Conservation (phyloP, 2,888 invertebrate genomes). For the Plagodis dolabraria region DNA sequence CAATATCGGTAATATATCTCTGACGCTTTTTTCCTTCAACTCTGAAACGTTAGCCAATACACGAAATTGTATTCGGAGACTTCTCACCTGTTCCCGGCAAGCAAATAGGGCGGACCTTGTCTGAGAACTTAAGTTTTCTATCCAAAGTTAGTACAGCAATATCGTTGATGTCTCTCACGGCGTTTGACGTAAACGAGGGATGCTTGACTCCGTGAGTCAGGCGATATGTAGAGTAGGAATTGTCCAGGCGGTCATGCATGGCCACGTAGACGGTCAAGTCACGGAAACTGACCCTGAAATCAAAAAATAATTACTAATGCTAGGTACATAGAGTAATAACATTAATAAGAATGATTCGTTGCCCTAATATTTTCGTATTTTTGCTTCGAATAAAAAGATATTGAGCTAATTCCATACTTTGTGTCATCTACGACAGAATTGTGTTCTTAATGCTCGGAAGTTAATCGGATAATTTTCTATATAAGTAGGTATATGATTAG, state of each 20-base stretch:
- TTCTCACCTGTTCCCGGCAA: slow-evolving; percentile 63
- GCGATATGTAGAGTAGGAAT: slow-evolving; percentile 51
- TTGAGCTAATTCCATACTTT: too few relatives aligned
- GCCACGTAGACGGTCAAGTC: slow-evolving; percentile 76
- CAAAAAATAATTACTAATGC: too few relatives aligned
- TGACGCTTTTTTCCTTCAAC: too few relatives aligned
- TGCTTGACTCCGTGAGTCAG: slow-evolving; percentile 72
- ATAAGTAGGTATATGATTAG: neutral
- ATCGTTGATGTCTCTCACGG: slow-evolving; percentile 84
- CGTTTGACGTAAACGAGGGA: slow-evolving; percentile 79
- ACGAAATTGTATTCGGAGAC: neutral
- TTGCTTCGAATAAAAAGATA: too few relatives aligned
- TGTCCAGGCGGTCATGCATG: slow-evolving; percentile 78
- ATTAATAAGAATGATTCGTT: too few relatives aligned
- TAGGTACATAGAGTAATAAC: too few relatives aligned
- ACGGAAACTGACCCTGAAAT: slow-evolving; percentile 64
- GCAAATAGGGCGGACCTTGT: slow-evolving; percentile 80
- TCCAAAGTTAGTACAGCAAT: slow-evolving; percentile 82
- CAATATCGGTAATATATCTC: too few relatives aligned
- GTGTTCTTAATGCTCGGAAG: too few relatives aligned
- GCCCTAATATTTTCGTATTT: too few relatives aligned
- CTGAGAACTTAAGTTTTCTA: slow-evolving; percentile 67
- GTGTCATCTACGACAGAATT: too few relatives aligned
- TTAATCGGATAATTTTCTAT: too few relatives aligned
- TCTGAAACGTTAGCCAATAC: too few relatives aligned